A percentile compares a stretch with the other conserved stretches of the same genome.
These are phyloP conservation scores for Parauchenoglanis ngamensis DNA, from an alignment of 2,797 vertebrate species.

Conservation along the genomic window DNA sequence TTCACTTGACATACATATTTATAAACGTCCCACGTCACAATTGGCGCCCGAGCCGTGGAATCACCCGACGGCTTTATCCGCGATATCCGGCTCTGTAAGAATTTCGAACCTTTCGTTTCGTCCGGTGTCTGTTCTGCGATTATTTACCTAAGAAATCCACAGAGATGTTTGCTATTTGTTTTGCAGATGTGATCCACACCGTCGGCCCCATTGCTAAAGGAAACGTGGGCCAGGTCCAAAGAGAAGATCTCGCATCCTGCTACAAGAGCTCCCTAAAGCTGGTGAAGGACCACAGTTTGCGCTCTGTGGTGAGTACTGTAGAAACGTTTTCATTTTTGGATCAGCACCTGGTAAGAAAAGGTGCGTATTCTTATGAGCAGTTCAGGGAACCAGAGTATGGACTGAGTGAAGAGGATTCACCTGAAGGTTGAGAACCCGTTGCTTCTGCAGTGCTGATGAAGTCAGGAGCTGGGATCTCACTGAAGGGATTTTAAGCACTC, in stretches of 20 bases:
- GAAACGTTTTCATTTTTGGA: background rate
- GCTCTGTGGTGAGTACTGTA: slow-evolving; percentile 85
- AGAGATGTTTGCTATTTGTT: slow-evolving; percentile 30
- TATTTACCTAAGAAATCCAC: background rate
- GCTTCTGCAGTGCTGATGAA: too few species aligned
- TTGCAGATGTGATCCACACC: slow-evolving; percentile 95
- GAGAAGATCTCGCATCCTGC: slow-evolving; percentile 89
- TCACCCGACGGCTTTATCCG: background rate
- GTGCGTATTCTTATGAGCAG: too few species aligned
- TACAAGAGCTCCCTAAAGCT: slow-evolving; percentile 92
- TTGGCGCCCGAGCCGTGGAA: background rate
- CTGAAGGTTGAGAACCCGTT: too few species aligned
- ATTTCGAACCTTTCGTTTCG: background rate
- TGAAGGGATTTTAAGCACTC: background rate
- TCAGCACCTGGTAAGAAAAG: too few species aligned
- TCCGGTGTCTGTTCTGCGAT: background rate
- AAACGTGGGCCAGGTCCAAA: slow-evolving; percentile 83
- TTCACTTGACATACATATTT: background rate
- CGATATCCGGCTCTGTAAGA: background rate
- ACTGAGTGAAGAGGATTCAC: too few species aligned
- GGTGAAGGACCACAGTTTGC: slow-evolving; percentile 86
- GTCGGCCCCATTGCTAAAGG: slow-evolving; percentile 95
- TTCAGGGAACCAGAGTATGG: too few species aligned
- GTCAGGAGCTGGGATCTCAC: background rate
- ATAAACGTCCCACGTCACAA: too few species aligned